Percentiles rank a stretch among this genome's conserved stretches.
These are phyloP conservation scores for Lordiphosa mommai DNA, from an alignment of 1,140 invertebrate genomes.

Conservation along the genomic window DNA sequence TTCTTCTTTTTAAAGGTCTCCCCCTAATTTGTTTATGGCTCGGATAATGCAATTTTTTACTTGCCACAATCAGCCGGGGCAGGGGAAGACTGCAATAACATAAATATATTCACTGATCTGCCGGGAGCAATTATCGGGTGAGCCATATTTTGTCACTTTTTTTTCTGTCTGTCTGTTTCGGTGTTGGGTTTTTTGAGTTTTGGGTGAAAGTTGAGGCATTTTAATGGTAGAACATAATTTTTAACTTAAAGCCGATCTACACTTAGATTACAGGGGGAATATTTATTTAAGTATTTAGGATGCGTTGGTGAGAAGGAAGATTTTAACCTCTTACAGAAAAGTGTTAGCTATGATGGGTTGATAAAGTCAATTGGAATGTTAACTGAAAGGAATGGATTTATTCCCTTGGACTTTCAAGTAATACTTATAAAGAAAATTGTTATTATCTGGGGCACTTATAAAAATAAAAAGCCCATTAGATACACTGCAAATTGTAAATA, in stretches of 20 bases:
- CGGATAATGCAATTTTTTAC: constrained; percentile 75
- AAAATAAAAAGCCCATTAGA: too few relatives aligned
- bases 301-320: too few relatives aligned
- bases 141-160: constrained; percentile 75
- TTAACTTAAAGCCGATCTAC: neutral
- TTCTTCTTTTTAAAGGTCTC: constrained; percentile 15
- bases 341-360: too few relatives aligned
- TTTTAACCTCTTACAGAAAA: too few relatives aligned
- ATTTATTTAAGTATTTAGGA: too few relatives aligned
- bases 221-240: constrained; percentile 54
- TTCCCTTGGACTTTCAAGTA: too few relatives aligned
- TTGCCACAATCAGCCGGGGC: constrained; percentile 18
- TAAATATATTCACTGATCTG: constrained; percentile 73
- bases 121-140: constrained; percentile 69
- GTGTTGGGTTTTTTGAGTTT: neutral
- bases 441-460: too few relatives aligned
- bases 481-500: too few relatives aligned
- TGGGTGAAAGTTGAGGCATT: constrained; percentile 72
- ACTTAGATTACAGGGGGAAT: neutral
- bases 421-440: too few relatives aligned
- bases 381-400: too few relatives aligned
- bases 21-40: constrained; percentile 73
- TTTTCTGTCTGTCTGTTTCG: neutral
- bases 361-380: too few relatives aligned
- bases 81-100: constrained; percentile 51